phyloP scores from a whole-genome alignment of 2,113 vertebrate species.

The Catharus minimus region DNA sequence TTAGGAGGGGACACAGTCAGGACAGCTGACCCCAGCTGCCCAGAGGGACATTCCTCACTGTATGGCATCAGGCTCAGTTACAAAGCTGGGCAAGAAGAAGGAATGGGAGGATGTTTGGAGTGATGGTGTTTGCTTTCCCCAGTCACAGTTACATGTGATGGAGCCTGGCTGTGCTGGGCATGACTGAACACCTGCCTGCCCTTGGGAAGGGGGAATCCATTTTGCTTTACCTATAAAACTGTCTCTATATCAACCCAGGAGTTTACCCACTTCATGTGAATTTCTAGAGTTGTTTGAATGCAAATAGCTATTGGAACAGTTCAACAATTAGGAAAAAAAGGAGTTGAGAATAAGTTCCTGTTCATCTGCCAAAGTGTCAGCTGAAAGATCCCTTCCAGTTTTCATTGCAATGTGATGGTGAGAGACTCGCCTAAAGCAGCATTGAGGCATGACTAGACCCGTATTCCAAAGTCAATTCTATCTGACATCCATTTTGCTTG shows the following conservation, averaged over 20 bases:
- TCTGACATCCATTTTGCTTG: neutral
- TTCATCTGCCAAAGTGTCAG: neutral
- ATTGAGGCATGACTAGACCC: neutral
- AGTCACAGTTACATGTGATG: fast-evolving
- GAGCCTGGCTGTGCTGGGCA: neutral
- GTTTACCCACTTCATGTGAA: neutral
- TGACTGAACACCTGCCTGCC: neutral
- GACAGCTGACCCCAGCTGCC: neutral
- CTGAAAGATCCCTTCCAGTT: neutral
- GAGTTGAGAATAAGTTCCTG: neutral
- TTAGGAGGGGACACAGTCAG: neutral
- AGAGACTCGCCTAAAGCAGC: neutral
- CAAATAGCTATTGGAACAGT: neutral
- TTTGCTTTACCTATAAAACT: neutral
- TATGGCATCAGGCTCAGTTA: neutral
- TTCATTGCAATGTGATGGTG: neutral
- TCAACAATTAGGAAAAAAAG: neutral
- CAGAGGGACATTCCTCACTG: neutral
- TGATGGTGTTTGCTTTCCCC: fast-evolving
- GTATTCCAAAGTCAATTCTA: neutral
- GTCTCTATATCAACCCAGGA: neutral
- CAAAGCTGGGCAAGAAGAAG: neutral
- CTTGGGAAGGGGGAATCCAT: neutral
- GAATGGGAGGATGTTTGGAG: neutral
- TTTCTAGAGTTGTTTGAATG: neutral